Base-by-base conservation (phyloP, 2,113 vertebrate species). In the Potamarius usumacintae region DNA sequence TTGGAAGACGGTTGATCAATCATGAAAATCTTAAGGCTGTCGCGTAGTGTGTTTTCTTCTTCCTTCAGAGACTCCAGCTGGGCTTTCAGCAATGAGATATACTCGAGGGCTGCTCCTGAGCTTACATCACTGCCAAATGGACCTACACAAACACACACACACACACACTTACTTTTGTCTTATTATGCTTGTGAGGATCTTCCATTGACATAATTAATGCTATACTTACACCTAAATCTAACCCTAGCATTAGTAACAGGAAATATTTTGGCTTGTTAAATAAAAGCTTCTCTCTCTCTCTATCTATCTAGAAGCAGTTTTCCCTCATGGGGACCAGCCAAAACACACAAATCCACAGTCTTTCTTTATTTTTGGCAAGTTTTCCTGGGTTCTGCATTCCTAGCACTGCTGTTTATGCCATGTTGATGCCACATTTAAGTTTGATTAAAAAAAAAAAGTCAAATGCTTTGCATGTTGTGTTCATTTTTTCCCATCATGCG, bases 1-100 rank as follows among this genome's bases (percentile, higher is more conserved):
- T 95, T 95, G 86, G 95, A 96, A 69, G 86, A 7, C 0, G 95
- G 94, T 74, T 96, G 95, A 30, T 96, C 95, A 0, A 96, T 96
- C 88, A 95, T 95, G 91, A 96, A 96, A 91, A 96, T 92, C 89
- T 94, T 91, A 84, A 96, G 92, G 86, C 94, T 95, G 2, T 90
- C 50, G 20, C 90, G 92, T 10, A 96, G 92, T 34, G 4, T 82
- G 58, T 84, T 91, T 87, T 96, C 96, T 87, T 96, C 96, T 0
- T 94, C 93, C 76, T 94, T 93, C 92, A 96, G 91, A 85, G 86
- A 6, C 7, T 91, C 90, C 89, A 96, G 93, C 89, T 93, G 88
- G n/a, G 90, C 84, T 9, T 93, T 92, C 34, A 93, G 30, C 0
- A 80, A 89, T 0, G 80, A 34, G 0, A 96, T 94, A 92, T 95